Conservation (phyloP, 2,888 invertebrate species). For the Dascillus cervinus region DNA sequence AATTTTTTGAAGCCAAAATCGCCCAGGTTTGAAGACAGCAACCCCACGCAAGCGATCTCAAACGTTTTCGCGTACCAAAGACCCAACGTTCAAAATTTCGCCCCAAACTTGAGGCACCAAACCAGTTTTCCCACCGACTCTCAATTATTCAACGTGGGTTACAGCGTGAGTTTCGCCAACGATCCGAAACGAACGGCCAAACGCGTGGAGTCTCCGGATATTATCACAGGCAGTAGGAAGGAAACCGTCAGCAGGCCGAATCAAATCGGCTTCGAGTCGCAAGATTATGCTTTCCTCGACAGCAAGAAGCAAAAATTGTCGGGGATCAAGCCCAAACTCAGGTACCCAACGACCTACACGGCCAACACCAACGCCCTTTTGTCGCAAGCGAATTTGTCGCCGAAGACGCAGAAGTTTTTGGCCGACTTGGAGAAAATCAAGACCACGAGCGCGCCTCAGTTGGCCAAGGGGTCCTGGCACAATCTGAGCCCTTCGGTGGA, state of each 20-base stretch:
- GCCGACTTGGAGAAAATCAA: constrained; percentile 13
- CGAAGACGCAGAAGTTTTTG: constrained; percentile 16
- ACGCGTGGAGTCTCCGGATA: constrained; percentile 16
- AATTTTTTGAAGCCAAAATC: too few species aligned
- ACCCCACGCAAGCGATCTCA: too few species aligned
- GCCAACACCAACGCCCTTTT: constrained; percentile 8
- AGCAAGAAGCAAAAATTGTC: constrained; percentile 13
- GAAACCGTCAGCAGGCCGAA: constrained; percentile 24
- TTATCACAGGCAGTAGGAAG: constrained; percentile 25
- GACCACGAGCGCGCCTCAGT: constrained; percentile 1
- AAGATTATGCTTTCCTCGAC: constrained; percentile 9
- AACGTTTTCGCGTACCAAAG: too few species aligned
- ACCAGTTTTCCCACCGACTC: constrained; percentile 1
- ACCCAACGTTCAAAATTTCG: too few species aligned
- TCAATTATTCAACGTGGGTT: constrained; percentile 32
- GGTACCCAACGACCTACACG: neutral
- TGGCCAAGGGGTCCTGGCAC: constrained; percentile 23
- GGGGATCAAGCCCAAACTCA: constrained; percentile 11
- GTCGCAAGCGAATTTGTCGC: constrained; percentile 10
- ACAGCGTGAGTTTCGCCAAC: constrained; percentile 32
- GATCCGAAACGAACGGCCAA: constrained; percentile 9
- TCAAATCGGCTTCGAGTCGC: constrained; percentile 8
- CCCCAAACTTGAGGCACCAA: neutral
- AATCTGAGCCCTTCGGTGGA: constrained; percentile 31
- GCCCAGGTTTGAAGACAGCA: too few species aligned